These are phyloP conservation scores for Heliornis fulica DNA, from an alignment of 2,113 vertebrate species.

Conservation along the genomic window DNA sequence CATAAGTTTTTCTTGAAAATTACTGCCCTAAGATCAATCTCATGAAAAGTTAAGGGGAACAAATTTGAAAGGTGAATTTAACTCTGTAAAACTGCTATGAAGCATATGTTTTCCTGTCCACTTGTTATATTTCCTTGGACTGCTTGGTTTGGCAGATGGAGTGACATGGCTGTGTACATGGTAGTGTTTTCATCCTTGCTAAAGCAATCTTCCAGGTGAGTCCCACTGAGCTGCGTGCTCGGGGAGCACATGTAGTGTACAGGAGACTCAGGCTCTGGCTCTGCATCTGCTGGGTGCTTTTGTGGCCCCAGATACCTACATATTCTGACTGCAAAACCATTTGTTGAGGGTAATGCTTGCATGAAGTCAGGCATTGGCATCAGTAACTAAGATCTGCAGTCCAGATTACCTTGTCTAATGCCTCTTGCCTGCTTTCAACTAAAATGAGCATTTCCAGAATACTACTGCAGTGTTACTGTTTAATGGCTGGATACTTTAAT, in stretches of 20 bases:
- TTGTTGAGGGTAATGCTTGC: not conserved
- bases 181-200: not conserved
- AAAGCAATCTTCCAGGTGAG: not conserved
- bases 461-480: not conserved
- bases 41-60: not conserved
- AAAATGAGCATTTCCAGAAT: not conserved
- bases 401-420: not conserved
- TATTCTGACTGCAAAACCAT: not conserved
- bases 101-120: not conserved
- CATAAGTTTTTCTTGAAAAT: not conserved
- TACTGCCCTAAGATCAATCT: not conserved
- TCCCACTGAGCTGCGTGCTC: not conserved
- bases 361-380: not conserved
- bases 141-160: not conserved
- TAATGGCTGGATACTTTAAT: not conserved
- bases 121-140: not conserved
- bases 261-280: too few relatives aligned
- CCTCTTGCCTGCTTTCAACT: not conserved
- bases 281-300: accelerated
- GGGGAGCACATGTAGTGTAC: accelerated
- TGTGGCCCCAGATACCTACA: not conserved
- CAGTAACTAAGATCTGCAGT: not conserved
- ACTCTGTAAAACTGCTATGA: not conserved
- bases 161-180: not conserved
- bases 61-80: not conserved